Evolutionary conservation across 2,113 vertebrate species (phyloP), one percentile per base, ranked within the genome.

Genomic region (Albula goreensis): DNA sequence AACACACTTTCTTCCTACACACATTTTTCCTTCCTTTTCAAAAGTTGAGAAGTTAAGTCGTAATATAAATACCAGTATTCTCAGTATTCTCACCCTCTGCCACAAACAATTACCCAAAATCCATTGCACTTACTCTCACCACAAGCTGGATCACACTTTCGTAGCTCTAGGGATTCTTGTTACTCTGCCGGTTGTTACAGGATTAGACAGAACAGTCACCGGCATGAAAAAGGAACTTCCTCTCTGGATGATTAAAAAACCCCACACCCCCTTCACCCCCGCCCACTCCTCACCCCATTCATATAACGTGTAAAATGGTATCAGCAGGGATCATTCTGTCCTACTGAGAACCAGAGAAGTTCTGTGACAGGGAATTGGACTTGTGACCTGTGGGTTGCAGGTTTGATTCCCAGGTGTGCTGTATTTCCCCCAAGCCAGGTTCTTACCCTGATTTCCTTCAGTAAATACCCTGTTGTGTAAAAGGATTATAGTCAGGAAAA

Each of bases 161-260:
- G 49, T 12, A 50, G 31, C 70, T 74, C 31, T 74, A 19, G 60
- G 74, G 74, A 78, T 31, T 78, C 25, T 13, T 13, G 66, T 74
- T n/a, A 48, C 10, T 78, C 25, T 78, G 77, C 77, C 78, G 50
- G 15, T 79, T 50, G 25, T n/a, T 79, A 79, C 48, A 79, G 78
- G 78, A 79, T 49, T 50, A 50, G 49, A 50, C 13, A 10, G 78
- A 50, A 79, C 78, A 79, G 48, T 50, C 78, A 19, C 48, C 17
- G 48, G 78, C 78, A 79, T 79, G 31, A 79, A 79, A 79, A 79
- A 50, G 49, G 22, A 25, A 17, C 78, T 79, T 50, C 78, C 78
- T 79, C 66, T 8, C 78, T 11, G 41, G 3, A 13, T 79, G 78
- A 79, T 79, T 50, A 79, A 79, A 79, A 49, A 41, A 41, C 31